Evolutionary conservation across 2,113 vertebrate genomes (phyloP).

Genomic region (Sinosuthora webbiana): DNA sequence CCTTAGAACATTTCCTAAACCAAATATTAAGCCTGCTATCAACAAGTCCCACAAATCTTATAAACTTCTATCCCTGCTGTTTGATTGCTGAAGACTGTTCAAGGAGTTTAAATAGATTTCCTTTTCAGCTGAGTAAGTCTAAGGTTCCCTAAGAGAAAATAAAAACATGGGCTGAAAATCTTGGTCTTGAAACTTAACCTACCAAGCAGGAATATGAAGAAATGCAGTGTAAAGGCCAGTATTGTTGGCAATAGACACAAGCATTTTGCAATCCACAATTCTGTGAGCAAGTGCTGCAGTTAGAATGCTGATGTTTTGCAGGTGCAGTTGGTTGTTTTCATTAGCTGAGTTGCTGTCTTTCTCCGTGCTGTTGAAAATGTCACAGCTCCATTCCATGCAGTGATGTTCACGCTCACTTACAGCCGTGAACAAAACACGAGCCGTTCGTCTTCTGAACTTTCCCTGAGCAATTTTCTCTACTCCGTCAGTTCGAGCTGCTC

Average conservation of each 20-base stretch:
- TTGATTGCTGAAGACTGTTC: neutral
- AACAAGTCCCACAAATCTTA: neutral
- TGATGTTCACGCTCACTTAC: neutral
- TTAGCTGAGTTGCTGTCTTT: neutral
- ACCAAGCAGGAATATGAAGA: neutral
- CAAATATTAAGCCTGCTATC: neutral
- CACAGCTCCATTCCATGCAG: neutral
- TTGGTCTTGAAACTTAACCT: neutral
- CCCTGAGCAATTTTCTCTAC: neutral
- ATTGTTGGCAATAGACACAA: neutral
- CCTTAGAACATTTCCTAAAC: neutral
- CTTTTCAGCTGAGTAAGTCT: neutral
- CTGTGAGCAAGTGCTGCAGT: neutral
- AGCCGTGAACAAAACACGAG: neutral
- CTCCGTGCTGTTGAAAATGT: neutral
- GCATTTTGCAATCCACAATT: neutral
- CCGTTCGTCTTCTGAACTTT: neutral
- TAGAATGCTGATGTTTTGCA: neutral
- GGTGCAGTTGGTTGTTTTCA: neutral
- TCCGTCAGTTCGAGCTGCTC: neutral
- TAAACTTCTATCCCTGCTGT: neutral
- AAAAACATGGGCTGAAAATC: neutral
- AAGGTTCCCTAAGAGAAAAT: neutral
- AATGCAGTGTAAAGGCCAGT: neutral
- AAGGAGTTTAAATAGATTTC: neutral